A percentile compares a stretch with the other conserved stretches of the same genome.
Conservation (phyloP, 2,113 vertebrate genomes). For the Urocitellus parryii region DNA sequence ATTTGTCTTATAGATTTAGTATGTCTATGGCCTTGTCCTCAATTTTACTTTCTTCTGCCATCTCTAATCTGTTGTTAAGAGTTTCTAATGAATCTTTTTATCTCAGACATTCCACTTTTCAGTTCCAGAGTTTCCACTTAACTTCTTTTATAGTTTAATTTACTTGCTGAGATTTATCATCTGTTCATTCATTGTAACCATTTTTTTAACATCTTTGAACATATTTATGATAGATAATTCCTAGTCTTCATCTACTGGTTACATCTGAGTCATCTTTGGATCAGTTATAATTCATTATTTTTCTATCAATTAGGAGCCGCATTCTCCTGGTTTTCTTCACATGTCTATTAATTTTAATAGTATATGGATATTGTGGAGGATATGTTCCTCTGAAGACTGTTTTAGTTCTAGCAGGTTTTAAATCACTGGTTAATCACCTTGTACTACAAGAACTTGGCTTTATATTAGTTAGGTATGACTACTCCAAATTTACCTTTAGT, state of each 20-base stretch:
- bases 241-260: too few species aligned
- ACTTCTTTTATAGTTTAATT: not conserved
- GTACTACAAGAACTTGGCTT: not conserved
- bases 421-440: not conserved
- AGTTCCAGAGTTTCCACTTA: not conserved
- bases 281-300: not conserved
- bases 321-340: not conserved
- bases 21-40: conserved; percentile 31
- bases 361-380: not conserved
- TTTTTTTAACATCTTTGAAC: not conserved
- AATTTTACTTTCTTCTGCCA: not conserved
- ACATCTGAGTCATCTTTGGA: not conserved
- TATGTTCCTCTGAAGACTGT: not conserved
- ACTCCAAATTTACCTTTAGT: not conserved
- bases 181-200: not conserved
- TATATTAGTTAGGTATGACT: not conserved
- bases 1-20: not conserved
- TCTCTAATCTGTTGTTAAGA: too few species aligned
- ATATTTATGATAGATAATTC: not conserved
- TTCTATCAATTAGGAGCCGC: not conserved
- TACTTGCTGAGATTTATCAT: not conserved
- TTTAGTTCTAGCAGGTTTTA: not conserved
- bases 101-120: not conserved
- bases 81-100: not conserved
- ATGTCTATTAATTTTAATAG: not conserved